These are phyloP conservation scores for Spodoptera exigua DNA, from an alignment of 2,888 invertebrate species.

Conservation along the genomic window DNA sequence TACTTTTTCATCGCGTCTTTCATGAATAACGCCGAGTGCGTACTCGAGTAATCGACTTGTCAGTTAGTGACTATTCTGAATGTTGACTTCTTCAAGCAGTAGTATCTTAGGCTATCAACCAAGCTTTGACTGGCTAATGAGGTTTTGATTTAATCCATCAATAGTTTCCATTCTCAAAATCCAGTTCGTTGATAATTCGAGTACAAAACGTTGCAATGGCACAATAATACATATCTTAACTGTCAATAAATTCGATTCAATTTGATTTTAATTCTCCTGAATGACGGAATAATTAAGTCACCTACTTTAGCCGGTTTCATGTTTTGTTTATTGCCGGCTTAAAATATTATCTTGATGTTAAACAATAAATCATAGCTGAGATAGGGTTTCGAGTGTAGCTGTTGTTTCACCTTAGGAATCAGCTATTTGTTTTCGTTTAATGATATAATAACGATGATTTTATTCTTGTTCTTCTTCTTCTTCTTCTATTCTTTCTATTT, in stretches of 20 bases:
- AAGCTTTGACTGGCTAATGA: slow-evolving; percentile 40
- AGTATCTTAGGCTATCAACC: slow-evolving; percentile 9
- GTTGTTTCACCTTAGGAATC: slow-evolving; percentile 36
- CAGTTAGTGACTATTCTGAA: slow-evolving; percentile 9
- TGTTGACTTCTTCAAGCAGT: slow-evolving; percentile 10
- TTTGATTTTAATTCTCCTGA: slow-evolving; percentile 71
- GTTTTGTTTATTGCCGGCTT: slow-evolving; percentile 77
- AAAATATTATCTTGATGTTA: slow-evolving; percentile 70
- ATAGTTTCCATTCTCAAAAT: slow-evolving; percentile 39
- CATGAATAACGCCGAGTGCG: slow-evolving; percentile 11
- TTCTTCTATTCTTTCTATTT: no score
- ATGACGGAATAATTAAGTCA: slow-evolving; percentile 80
- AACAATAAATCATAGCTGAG: slow-evolving; percentile 78
- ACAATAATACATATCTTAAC: slow-evolving; percentile 61
- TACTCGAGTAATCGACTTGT: slow-evolving; percentile 1
- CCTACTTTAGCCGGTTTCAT: slow-evolving; percentile 67
- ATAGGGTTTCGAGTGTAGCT: slow-evolving; percentile 70
- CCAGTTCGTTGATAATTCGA: slow-evolving; percentile 36
- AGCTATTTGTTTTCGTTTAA: slow-evolving; percentile 30
- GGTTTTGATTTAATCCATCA: slow-evolving; percentile 38
- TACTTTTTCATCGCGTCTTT: slow-evolving; percentile 43
- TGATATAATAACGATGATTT: slow-evolving; percentile 37
- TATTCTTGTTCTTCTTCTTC: no score
- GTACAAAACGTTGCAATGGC: slow-evolving; percentile 45
- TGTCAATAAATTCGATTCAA: slow-evolving; percentile 75